Evolutionary conservation across 2,113 vertebrate genomes (phyloP).

Genomic region (Rhea pennata): DNA sequence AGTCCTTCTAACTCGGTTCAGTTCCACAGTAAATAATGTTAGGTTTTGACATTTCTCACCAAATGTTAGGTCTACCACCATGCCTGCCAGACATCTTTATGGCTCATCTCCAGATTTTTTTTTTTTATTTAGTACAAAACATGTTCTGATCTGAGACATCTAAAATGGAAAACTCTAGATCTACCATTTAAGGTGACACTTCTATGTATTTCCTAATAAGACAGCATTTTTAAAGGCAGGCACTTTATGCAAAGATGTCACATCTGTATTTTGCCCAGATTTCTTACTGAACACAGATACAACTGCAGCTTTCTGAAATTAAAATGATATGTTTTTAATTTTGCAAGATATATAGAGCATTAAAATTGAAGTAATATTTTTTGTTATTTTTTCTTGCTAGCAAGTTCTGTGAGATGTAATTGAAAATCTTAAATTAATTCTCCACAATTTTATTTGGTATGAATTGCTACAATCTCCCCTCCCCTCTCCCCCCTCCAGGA

Average conservation of each 20-base stretch:
- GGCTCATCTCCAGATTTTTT: conserved; percentile 16
- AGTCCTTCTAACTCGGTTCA: neutral
- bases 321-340: neutral
- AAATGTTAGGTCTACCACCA: neutral
- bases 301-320: neutral
- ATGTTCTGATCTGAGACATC: neutral
- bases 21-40: conserved; percentile 12
- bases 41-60: conserved; percentile 32
- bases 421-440: neutral
- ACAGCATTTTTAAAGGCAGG: neutral
- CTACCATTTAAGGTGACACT: neutral
- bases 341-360: neutral
- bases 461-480: neutral
- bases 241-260: neutral
- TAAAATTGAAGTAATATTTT: neutral
- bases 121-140: neutral
- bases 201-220: neutral
- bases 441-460: neutral
- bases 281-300: neutral
- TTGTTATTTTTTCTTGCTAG: neutral
- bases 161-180: neutral
- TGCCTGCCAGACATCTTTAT: neutral
- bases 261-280: neutral
- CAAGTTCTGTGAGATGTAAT: neutral
- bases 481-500: neutral